Base-by-base conservation (phyloP, 2,797 vertebrate species). In the Varecia variegata region DNA sequence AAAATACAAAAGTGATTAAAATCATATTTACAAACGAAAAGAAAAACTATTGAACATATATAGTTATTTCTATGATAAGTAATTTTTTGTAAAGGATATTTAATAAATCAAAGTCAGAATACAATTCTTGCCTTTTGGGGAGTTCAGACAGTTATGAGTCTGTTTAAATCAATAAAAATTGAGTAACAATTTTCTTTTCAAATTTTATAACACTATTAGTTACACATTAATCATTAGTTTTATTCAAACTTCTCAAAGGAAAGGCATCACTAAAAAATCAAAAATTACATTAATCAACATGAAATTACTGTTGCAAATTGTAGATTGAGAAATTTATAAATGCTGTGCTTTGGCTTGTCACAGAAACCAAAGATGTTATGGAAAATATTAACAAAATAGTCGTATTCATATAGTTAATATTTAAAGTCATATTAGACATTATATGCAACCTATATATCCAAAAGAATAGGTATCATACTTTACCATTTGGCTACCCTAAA, bases 241-340 rank as follows among this genome's bases (percentile, higher is more conserved):
- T 68, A 68, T 67, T 58, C 54, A 54, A 94, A 83, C 45, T 45
- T 82, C 47, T 62, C 56, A 90, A 97, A 80, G 79, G 38, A 89
- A 92, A 50, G 9, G 10, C 30, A 91, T 43, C 74, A 79, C 4
- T 80, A 93, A 85, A 90, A 92, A 80, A 38, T 54, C 9, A 47
- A 14, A 73, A 83, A 80, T 71, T 73, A 88, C 47, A 92, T 20
- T 35, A 76, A 92, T 89, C 18, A 84, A 84, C 27, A 93, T 17
- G 7, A 81, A 86, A 65, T 54, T 77, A 62, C 38, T 76, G 30
- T 25, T 77, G 70, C 7, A 81, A 89, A 90, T 21, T 62, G 11
- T 47, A 85, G 43, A 68, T 65, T 86, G 9, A 92, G 76, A 94
- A 89, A 87, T 43, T 74, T 56, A 56, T 56, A 88, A 82, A 65